Base-by-base conservation (phyloP, 2,888 invertebrate genomes). In the Macroteleia sp. region DNA sequence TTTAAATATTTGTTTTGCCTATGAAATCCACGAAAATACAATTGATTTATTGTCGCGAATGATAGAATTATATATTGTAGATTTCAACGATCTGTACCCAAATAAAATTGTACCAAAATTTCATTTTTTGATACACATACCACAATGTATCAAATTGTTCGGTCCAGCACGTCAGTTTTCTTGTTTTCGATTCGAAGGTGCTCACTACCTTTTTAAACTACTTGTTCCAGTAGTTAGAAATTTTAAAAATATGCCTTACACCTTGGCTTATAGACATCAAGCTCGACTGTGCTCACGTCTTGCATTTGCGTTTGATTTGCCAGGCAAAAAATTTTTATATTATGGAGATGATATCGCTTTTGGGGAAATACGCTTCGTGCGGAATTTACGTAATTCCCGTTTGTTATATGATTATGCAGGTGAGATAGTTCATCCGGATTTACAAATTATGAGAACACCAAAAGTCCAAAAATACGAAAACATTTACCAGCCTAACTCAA, bases 181-280 rank as follows among this genome's bases (percentile, higher is more conserved):
- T 67, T 62, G 69, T 30, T 78, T 82, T 39, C 39, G 77, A 44
- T 81, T 81, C 48, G 80, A 82, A 73, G 69, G 61, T 12, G 32
- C 30, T 52, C 82, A 81, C 50, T 56, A 46, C 16, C 54, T 30
- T 25, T 56, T 71, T 20, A 81, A 78, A 54, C 41, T 39, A 6
- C 50, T 80, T 19, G 52, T 80, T 17, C 74, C 77, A 22, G 77
- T 77, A 0, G 71, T 80, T 0, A 19, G 75, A 14, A 82, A 71
- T 75, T 80, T 73, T 44, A 69, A 62, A 62, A 77, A 73, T 32
- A 57, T 77, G 48, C 52, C 73, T 4, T 66, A 57, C n/a, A 78
- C 73, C 0, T 59, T 73, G 12, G 28, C 64, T 10, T 78, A 74
- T 25, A 46, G 75, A 17, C 39, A 66, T 41, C 79, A 79, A 56